These are phyloP conservation scores for Delphinapterus leucas DNA, from an alignment of 2,113 vertebrate species.

Conservation along the genomic window DNA sequence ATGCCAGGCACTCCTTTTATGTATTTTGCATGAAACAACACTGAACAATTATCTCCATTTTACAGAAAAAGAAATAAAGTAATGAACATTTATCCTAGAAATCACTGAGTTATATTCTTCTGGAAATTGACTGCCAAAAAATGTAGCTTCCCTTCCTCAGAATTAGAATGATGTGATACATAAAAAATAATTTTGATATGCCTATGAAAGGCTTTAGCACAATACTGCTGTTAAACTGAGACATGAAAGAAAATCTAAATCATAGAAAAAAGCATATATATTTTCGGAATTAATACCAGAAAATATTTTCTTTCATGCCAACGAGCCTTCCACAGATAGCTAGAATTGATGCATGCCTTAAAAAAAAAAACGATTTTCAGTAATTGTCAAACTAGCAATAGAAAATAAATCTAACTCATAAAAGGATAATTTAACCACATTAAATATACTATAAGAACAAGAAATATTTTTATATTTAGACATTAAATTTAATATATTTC, in stretches of 20 bases:
- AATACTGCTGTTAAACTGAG: neutral
- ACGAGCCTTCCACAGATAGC: neutral
- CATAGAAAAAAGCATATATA: neutral
- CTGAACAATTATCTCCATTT: neutral
- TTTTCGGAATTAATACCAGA: neutral
- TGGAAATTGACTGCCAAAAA: conserved; percentile 23
- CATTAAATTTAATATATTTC: neutral
- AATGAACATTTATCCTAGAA: conserved; percentile 16
- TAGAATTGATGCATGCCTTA: neutral
- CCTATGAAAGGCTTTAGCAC: neutral
- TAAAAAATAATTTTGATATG: neutral
- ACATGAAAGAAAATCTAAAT: conserved; percentile 13
- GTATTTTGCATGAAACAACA: neutral
- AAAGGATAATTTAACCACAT: neutral
- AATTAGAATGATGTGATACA: neutral
- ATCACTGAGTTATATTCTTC: neutral
- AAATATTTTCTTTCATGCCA: neutral
- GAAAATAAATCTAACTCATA: neutral
- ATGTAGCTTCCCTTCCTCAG: neutral
- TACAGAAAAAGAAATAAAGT: neutral
- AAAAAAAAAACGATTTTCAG: neutral
- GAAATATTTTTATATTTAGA: neutral
- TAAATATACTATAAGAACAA: neutral
- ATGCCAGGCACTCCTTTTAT: neutral
- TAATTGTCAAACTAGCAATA: neutral